Conservation (phyloP, 2,797 vertebrate genomes). For the Sebastes minor region DNA sequence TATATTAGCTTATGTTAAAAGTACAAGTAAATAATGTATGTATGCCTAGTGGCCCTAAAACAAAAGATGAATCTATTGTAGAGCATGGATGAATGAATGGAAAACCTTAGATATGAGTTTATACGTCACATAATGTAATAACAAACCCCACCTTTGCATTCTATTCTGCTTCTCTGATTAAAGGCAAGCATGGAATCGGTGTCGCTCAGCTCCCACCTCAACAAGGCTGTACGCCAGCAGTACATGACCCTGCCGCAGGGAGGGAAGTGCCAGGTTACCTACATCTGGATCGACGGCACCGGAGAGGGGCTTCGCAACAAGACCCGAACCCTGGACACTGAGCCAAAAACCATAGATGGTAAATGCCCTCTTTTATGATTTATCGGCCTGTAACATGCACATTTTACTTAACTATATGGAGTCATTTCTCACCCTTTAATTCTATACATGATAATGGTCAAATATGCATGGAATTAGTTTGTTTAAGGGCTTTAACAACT, state of each 20-base stretch:
- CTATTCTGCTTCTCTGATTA: neutral
- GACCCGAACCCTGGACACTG: constrained; percentile 83
- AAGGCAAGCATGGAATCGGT: constrained; percentile 75
- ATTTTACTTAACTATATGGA: neutral
- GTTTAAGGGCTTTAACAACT: neutral
- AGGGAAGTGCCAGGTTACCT: constrained; percentile 83
- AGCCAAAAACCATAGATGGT: constrained; percentile 84
- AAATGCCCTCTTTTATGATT: constrained; percentile 1
- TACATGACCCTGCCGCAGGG: constrained; percentile 88
- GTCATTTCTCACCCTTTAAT: neutral
- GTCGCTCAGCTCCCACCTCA: constrained; percentile 85
- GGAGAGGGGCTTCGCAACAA: constrained; percentile 88
- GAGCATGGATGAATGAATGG: neutral
- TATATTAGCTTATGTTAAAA: neutral
- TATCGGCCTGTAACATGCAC: neutral
- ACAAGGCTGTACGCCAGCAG: constrained; percentile 84
- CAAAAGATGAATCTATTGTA: no score
- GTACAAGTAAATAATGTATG: neutral
- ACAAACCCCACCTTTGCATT: neutral
- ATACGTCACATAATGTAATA: neutral
- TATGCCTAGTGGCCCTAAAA: no score
- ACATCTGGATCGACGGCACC: constrained; percentile 90
- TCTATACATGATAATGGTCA: neutral
- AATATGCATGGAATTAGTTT: neutral
- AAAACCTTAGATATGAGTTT: neutral